phyloP scores from a whole-genome alignment of 64 coral and sea anemone genomes.

The Orbicella faveolata region DNA sequence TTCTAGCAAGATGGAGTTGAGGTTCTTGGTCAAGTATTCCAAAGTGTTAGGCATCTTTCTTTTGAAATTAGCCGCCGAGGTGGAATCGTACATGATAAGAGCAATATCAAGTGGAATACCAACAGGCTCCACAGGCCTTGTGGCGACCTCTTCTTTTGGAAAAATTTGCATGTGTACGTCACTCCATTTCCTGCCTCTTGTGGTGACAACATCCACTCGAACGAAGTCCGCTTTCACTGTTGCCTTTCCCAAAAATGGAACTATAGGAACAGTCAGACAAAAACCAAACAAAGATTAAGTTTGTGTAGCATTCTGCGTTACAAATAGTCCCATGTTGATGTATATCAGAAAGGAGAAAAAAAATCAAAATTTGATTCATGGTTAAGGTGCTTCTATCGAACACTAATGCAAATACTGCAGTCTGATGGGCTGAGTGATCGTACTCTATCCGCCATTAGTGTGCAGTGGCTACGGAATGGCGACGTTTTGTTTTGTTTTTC shows the following conservation, averaged over 20 bases:
- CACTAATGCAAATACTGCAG: too few species aligned
- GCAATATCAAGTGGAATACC: constrained; percentile 53
- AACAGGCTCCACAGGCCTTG: background rate
- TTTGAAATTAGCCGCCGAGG: constrained; percentile 28
- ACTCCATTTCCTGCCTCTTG: background rate
- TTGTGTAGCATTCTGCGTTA: too few species aligned
- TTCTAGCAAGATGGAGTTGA: background rate
- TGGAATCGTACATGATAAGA: constrained; percentile 44
- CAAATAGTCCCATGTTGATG: too few species aligned
- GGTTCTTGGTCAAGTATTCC: constrained; percentile 6
- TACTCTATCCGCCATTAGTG: too few species aligned
- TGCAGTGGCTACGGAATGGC: too few species aligned
- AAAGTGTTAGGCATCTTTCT: constrained; percentile 34
- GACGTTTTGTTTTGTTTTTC: too few species aligned
- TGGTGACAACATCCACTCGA: background rate
- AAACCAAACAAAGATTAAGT: too few species aligned
- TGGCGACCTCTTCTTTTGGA: constrained; percentile 22
- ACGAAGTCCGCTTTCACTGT: constrained; percentile 17
- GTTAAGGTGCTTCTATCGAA: too few species aligned
- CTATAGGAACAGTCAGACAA: too few species aligned
- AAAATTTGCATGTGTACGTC: constrained; percentile 22
- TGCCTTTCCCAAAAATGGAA: constrained; percentile 1
- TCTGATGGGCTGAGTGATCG: too few species aligned
- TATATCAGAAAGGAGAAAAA: too few species aligned
- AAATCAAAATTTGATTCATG: too few species aligned